Conservation (phyloP, 1,140 invertebrate species). For the Pantala flavescens region DNA sequence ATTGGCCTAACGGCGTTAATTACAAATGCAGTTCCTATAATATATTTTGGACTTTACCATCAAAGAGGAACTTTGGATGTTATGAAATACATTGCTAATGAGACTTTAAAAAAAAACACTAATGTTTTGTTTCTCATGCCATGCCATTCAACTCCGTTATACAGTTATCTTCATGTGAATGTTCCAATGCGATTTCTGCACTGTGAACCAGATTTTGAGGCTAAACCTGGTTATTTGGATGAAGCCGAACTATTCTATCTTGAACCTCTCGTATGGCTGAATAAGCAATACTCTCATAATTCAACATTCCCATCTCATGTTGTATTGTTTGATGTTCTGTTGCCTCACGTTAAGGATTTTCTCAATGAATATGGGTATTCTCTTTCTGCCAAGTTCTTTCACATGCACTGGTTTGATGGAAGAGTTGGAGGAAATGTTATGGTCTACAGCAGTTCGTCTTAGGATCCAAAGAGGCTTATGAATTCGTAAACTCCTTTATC, state of each 20-base stretch:
- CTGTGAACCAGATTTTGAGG: conserved; percentile 72
- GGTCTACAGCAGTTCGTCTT: conserved; percentile 26
- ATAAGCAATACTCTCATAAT: conserved; percentile 38
- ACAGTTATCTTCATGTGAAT: conserved; percentile 76
- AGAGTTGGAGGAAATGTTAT: conserved; percentile 38
- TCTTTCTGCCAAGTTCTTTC: conserved; percentile 35
- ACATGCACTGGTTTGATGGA: conserved; percentile 44
- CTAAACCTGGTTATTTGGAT: conserved; percentile 49
- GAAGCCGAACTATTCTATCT: conserved; percentile 75
- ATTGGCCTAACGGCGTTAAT: conserved; percentile 42
- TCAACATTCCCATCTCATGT: conserved; percentile 43
- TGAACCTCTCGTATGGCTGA: conserved; percentile 60
- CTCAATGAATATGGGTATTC: conserved; percentile 35
- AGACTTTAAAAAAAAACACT: conserved; percentile 37
- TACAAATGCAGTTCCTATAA: conserved; percentile 46
- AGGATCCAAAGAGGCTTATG: too few species aligned
- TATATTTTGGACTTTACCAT: conserved; percentile 67
- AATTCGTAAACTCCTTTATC: too few species aligned
- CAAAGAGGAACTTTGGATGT: conserved; percentile 69
- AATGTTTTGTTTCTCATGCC: conserved; percentile 79
- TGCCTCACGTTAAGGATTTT: conserved; percentile 35
- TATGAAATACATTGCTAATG: conserved; percentile 54
- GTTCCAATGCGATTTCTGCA: conserved; percentile 68
- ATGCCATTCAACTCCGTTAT: conserved; percentile 84
- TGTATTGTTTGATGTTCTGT: conserved; percentile 49